Conservation (phyloP, 2,888 invertebrate genomes). For the Galeopsomyia nigrocyanea region DNA sequence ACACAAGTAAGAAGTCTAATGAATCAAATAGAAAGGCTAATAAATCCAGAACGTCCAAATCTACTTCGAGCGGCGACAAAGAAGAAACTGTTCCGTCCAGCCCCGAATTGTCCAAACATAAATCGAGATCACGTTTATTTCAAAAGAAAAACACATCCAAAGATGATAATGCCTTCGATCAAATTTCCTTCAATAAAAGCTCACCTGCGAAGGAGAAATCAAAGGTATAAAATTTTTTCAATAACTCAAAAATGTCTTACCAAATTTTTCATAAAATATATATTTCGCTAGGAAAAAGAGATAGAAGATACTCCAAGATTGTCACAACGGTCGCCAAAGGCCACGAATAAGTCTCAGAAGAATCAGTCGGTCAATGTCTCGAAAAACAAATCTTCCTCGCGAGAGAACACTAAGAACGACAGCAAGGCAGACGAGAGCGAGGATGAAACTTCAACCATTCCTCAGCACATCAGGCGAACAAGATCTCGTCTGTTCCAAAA, state of each 20-base stretch:
- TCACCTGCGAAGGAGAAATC: too few relatives aligned
- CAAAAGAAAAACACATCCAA: too few relatives aligned
- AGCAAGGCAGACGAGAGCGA: neutral
- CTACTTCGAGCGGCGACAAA: too few relatives aligned
- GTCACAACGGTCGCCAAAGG: neutral
- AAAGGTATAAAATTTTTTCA: too few relatives aligned
- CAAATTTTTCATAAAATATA: neutral
- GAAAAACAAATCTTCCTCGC: neutral
- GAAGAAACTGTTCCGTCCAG: too few relatives aligned
- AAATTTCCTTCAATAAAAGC: neutral
- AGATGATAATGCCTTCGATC: too few relatives aligned
- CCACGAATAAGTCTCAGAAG: neutral
- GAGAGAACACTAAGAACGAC: neutral
- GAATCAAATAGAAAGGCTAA: too few relatives aligned
- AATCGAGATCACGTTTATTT: too few relatives aligned
- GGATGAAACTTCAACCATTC: slow-evolving; percentile 12
- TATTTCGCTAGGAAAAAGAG: neutral
- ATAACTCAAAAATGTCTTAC: too few relatives aligned
- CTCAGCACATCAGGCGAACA: slow-evolving; percentile 10
- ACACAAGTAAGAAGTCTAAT: neutral
- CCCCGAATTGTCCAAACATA: too few relatives aligned
- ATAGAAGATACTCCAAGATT: slow-evolving; percentile 25
- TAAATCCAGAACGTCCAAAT: too few relatives aligned
- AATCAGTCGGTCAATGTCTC: neutral
- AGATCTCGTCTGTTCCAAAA: slow-evolving; percentile 6